Base-by-base conservation (phyloP, 1,140 invertebrate genomes). In the Drosophila guanche region DNA sequence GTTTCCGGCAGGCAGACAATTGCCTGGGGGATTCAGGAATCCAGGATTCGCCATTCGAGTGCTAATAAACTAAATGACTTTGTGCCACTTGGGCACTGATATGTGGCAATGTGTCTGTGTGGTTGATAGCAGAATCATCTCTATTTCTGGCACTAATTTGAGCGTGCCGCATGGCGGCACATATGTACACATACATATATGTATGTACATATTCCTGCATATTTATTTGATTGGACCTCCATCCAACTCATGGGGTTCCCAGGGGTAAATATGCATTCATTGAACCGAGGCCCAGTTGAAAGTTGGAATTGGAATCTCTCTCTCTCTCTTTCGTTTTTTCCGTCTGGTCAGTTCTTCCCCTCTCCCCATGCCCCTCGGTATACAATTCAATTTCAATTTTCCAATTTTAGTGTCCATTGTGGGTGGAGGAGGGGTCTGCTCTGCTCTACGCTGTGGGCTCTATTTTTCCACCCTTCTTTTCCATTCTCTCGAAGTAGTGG, bases 351-450 rank as follows among this genome's bases (percentile, higher is more conserved):
- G 66, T 5, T 40, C 20, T 25, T 29, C 16, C 45, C 33, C 22
- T 47, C 50, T 45, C 10, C 43, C n/a, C 10, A 3, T 58, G 22
- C 33, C 3, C 8, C 10, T 4, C 3, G 59, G 33, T 81, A 51
- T 68, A 85, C 77, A 81, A 78, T 86, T 85, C 81, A 88, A 88
- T 77, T 88, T 86, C 79, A 88, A 88, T 86, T 86, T 86, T 88
- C 70, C 78, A 86, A 81, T 79, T 86, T 77, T 57, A 71, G 61
- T 85, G 72, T 67, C 48, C 73, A 42, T 40, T 65, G 61, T 54
- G 20, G 48, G 40, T 40, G 47, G n/a, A n/a, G 27, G 20, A 41
- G 63, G 16, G 16, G 16, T 20, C 16, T 20, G 16, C 10, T 47
- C 41, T 55, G 41, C 53, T 55, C 14, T 2, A 16, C 53, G 53